phyloP scores from a whole-genome alignment of 1,140 invertebrate genomes.

The Ooceraea biroi region DNA sequence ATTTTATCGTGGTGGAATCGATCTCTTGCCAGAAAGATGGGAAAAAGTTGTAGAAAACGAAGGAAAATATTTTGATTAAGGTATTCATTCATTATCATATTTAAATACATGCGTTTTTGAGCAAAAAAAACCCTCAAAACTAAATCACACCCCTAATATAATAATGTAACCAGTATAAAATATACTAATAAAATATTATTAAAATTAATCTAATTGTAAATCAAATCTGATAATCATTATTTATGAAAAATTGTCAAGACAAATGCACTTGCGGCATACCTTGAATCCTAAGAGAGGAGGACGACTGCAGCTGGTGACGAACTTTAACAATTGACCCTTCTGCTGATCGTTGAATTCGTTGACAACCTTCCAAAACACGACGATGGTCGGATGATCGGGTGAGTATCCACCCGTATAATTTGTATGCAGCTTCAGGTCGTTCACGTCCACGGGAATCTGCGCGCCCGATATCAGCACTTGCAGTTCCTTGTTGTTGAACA shows the following conservation, averaged over 20 bases:
- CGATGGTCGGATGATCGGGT: conserved; percentile 92
- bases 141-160: too few species aligned
- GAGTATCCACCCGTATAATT: conserved; percentile 95
- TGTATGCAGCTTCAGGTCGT: conserved; percentile 94
- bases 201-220: too few species aligned
- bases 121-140: too few species aligned
- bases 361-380: conserved; percentile 95
- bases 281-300: conserved; percentile 99
- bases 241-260: neutral
- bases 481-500: conserved; percentile 98
- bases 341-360: conserved; percentile 94
- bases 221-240: neutral
- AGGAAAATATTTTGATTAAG: too few species aligned
- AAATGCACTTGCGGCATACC: conserved; percentile 85
- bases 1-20: too few species aligned
- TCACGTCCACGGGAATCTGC: conserved; percentile 95
- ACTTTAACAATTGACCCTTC: conserved; percentile 95
- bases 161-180: too few species aligned
- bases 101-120: too few species aligned
- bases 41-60: too few species aligned
- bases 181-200: too few species aligned
- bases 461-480: conserved; percentile 98
- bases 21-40: too few species aligned
- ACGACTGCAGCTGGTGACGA: conserved; percentile 98
- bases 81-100: too few species aligned